phyloP scores from a whole-genome alignment of 2,113 vertebrate genomes.

The Vicugna pacos region DNA sequence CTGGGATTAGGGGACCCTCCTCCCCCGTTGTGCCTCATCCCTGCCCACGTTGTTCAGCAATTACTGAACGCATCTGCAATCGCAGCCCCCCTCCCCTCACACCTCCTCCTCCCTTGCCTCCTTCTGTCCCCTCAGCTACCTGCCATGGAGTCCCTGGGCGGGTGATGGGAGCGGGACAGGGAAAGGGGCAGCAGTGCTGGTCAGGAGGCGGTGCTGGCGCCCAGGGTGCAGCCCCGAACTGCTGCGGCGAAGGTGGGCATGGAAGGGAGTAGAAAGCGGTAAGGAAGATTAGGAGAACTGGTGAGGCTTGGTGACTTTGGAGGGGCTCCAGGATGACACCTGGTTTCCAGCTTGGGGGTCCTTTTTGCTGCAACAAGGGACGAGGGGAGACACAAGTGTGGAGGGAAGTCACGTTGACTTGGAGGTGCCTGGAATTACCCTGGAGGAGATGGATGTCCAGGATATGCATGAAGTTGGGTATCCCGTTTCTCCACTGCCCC shows the following conservation, averaged over 20 bases:
- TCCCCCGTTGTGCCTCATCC: background rate
- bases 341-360: background rate
- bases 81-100: background rate
- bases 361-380: background rate
- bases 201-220: background rate
- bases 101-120: background rate
- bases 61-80: background rate
- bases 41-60: accelerated
- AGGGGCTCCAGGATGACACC: background rate
- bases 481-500: background rate
- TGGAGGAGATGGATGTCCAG: background rate
- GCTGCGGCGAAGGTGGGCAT: accelerated
- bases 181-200: too few species aligned
- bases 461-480: background rate
- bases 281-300: background rate
- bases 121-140: background rate
- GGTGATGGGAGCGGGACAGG: too few species aligned
- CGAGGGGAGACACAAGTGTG: background rate
- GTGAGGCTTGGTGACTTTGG: background rate
- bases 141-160: background rate
- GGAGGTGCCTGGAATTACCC: background rate
- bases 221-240: background rate
- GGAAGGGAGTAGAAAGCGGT: background rate
- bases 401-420: background rate
- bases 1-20: background rate